Evolutionary conservation across 2,113 vertebrate species (phyloP).

Genomic region (Coryphaenoides rupestris): DNA sequence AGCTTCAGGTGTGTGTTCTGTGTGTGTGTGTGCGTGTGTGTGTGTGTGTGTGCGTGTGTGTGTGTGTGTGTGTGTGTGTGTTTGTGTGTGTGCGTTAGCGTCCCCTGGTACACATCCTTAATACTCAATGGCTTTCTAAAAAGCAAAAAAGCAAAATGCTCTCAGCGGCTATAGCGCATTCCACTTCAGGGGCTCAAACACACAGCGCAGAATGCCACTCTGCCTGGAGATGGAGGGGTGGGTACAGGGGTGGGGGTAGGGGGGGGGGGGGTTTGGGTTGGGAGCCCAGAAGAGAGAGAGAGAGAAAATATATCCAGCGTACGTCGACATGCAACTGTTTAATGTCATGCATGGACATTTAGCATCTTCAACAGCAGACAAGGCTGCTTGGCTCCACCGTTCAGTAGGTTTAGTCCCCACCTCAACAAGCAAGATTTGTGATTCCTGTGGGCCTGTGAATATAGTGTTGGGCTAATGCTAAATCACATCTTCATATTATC

Average conservation of each 20-base stretch:
- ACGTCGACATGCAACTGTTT: no score
- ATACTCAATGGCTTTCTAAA: constrained; percentile 63
- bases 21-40: constrained; percentile 13
- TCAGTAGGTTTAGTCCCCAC: no score
- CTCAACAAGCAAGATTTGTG: no score
- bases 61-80: constrained; percentile 1
- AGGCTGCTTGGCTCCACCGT: no score
- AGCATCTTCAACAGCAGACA: no score
- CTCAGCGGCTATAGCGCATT: constrained; percentile 68
- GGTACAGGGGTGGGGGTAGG: constrained; percentile 15
- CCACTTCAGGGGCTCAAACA: constrained; percentile 69
- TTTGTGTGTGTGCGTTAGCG: constrained; percentile 15
- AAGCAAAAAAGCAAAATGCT: constrained; percentile 56
- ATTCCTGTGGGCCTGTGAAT: no score
- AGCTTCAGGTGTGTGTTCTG: constrained; percentile 42
- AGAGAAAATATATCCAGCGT: no score
- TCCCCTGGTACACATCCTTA: constrained; percentile 48
- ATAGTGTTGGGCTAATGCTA: no score
- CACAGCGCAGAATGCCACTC: constrained; percentile 66
- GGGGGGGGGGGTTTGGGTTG: background rate
- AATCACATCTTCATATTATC: no score
- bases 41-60: constrained; percentile 1
- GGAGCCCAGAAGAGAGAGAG: no score
- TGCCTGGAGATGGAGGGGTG: constrained; percentile 35
- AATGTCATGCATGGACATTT: no score